phyloP scores from a whole-genome alignment of 2,797 vertebrate species.

The Acridotheres tristis region DNA sequence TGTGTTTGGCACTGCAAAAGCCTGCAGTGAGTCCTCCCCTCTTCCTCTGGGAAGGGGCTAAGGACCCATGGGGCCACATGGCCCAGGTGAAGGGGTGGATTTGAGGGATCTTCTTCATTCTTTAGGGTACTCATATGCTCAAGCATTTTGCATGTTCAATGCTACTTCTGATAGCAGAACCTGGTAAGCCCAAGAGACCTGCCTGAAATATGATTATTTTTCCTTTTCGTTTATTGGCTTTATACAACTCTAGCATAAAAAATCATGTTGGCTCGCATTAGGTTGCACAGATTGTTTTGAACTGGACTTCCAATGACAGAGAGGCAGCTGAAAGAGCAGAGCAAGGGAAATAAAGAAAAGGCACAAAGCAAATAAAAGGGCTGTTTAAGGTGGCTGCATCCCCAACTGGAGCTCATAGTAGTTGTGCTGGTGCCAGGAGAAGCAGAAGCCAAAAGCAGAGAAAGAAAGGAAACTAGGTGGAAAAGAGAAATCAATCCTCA shows the following conservation, averaged over 20 bases:
- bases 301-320: neutral
- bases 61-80: neutral
- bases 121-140: neutral
- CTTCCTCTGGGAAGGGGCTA: neutral
- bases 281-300: neutral
- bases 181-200: neutral
- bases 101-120: neutral
- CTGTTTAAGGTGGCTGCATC: conserved; percentile 13
- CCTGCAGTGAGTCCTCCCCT: neutral
- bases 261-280: neutral
- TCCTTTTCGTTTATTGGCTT: neutral
- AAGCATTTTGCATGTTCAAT: neutral
- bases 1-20: neutral
- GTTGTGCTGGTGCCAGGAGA: conserved; percentile 21
- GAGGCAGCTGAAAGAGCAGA: conserved; percentile 10
- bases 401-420: neutral
- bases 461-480: conserved; percentile 13
- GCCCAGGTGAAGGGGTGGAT: neutral
- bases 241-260: neutral
- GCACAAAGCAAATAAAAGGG: conserved; percentile 8
- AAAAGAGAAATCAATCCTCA: conserved; percentile 52
- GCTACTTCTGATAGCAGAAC: neutral
- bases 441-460: conserved; percentile 10
- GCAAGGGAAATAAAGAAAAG: conserved; percentile 7
- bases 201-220: neutral